These are phyloP conservation scores for Excalfactoria chinensis DNA, from an alignment of 2,113 vertebrate genomes.

Conservation along the genomic window DNA sequence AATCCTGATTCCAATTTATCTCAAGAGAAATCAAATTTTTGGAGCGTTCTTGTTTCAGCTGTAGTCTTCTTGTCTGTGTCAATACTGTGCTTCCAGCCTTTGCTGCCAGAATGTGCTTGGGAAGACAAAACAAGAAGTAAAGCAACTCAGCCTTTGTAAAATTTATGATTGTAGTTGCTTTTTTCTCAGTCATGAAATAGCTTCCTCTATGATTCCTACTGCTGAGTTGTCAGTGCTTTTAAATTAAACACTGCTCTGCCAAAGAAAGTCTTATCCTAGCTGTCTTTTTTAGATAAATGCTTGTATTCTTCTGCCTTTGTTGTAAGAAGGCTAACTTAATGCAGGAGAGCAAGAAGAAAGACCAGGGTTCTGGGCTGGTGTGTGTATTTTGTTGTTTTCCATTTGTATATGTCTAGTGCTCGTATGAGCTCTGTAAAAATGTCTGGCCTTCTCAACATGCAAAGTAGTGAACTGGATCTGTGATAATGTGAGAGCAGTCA, in stretches of 20 bases:
- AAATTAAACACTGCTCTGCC: not conserved
- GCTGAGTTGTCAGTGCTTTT: not conserved
- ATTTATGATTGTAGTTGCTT: not conserved
- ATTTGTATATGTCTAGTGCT: not conserved
- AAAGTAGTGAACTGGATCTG: not conserved
- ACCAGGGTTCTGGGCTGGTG: not conserved
- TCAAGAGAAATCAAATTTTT: not conserved
- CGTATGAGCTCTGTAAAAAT: not conserved
- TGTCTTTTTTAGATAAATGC: not conserved
- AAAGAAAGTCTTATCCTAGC: not conserved
- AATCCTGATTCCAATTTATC: not conserved
- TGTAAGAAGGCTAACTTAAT: not conserved
- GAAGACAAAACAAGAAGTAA: slow-evolving; percentile 16
- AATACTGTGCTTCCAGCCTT: not conserved
- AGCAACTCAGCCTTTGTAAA: not conserved
- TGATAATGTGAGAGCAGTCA: not conserved
- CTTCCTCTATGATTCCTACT: not conserved
- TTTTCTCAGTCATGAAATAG: not conserved
- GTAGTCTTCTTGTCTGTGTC: not conserved
- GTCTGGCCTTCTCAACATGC: not conserved
- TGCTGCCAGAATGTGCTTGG: slow-evolving; percentile 15
- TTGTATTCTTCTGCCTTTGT: not conserved
- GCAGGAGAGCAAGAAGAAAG: not conserved
- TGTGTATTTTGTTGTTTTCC: not conserved
- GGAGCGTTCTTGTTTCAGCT: not conserved